Evolutionary conservation across 1,140 invertebrate genomes (phyloP).

Genomic region (Mamestra configurata): DNA sequence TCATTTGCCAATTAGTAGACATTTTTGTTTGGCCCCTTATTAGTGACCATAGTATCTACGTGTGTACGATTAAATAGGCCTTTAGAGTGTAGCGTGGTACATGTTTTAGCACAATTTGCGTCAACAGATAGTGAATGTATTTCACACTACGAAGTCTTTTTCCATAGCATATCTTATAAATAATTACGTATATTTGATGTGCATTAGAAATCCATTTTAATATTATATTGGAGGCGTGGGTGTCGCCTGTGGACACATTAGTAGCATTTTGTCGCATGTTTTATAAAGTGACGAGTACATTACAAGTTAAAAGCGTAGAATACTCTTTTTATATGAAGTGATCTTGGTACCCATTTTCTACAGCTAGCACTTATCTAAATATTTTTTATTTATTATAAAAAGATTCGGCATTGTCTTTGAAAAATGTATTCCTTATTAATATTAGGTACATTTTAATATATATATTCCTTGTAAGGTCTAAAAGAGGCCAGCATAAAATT

Average conservation of each 20-base stretch:
- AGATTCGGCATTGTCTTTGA: slow-evolving; percentile 23
- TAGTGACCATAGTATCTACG: slow-evolving; percentile 64
- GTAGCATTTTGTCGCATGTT: slow-evolving; percentile 20
- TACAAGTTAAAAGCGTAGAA: slow-evolving; percentile 39
- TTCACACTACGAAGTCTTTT: slow-evolving; percentile 30
- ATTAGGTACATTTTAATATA: slow-evolving; percentile 5
- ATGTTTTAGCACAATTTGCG: slow-evolving; percentile 43
- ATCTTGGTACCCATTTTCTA: slow-evolving; percentile 46
- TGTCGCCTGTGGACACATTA: slow-evolving; percentile 6
- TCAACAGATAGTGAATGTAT: slow-evolving; percentile 15
- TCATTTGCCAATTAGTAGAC: slow-evolving; percentile 81
- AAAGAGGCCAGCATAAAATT: neutral
- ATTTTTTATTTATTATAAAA: slow-evolving; percentile 28
- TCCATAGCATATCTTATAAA: slow-evolving; percentile 48
- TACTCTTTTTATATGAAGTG: slow-evolving; percentile 48
- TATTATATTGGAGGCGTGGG: neutral
- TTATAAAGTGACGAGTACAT: slow-evolving; percentile 22
- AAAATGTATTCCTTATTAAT: slow-evolving; percentile 42
- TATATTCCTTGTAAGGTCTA: slow-evolving; percentile 2
- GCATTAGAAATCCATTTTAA: slow-evolving; percentile 2
- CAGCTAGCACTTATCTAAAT: slow-evolving; percentile 44
- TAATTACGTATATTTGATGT: slow-evolving; percentile 44
- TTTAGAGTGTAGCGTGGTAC: slow-evolving; percentile 47
- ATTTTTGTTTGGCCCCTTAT: slow-evolving; percentile 76
- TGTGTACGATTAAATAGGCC: slow-evolving; percentile 51